Evolutionary conservation across 2,113 vertebrate genomes (phyloP).

Genomic region (Sprattus sprattus): DNA sequence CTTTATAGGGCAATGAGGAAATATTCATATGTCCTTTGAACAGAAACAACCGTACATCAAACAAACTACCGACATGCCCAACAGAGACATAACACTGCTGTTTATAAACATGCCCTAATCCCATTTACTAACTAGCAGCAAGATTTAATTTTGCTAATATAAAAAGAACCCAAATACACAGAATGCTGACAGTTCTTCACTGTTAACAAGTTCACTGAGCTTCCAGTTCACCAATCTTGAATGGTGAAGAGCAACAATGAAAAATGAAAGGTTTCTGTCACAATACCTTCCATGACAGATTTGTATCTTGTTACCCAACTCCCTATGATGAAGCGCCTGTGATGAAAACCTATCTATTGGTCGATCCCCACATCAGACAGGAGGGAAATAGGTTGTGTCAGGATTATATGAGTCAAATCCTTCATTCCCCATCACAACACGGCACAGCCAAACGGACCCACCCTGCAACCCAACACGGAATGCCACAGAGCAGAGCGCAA

Average conservation of each 20-base stretch:
- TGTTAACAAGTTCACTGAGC: background rate
- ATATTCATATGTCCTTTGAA: constrained; percentile 2
- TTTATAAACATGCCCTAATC: background rate
- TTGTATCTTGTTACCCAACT: constrained; percentile 12
- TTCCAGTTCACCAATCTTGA: background rate
- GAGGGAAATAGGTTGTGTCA: constrained; percentile 42
- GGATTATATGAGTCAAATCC: constrained; percentile 37
- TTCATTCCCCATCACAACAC: constrained; percentile 43
- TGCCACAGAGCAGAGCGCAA: constrained; percentile 28
- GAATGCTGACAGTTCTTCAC: background rate
- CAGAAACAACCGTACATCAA: background rate
- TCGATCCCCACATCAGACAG: constrained; percentile 41
- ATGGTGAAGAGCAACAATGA: background rate
- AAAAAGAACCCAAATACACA: background rate
- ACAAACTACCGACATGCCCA: background rate
- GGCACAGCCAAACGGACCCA: constrained; percentile 25
- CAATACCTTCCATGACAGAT: constrained; percentile 10
- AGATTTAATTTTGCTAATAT: background rate
- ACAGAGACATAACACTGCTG: background rate
- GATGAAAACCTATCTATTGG: constrained; percentile 19
- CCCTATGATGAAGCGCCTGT: background rate
- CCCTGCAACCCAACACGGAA: constrained; percentile 25
- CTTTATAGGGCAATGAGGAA: background rate
- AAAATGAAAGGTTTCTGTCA: constrained; percentile 19
- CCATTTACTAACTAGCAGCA: background rate